Base-by-base conservation (phyloP, 2,113 vertebrate species). In the Daphoenositta chrysoptera region DNA sequence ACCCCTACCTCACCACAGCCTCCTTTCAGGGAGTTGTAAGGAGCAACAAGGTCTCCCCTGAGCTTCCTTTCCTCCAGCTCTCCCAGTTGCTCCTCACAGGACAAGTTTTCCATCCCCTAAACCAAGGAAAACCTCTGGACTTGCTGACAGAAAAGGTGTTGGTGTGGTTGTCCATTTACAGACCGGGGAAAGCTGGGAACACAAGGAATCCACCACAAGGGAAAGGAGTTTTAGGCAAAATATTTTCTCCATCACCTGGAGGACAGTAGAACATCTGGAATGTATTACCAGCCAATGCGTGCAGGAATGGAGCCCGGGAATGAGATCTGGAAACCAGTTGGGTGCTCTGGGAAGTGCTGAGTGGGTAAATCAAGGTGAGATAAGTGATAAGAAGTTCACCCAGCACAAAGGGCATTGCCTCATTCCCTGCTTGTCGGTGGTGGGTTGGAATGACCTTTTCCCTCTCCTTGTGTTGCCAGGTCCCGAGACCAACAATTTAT, bases 241-340 rank as follows among this genome's bases (percentile, higher is more conserved):
- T 57, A 66, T 76, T 79, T 87, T 57, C 45, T 14, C 42, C 53
- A 37, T 76, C 89, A 91, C 81, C 87, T 76, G 51, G 47, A 83
- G 81, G 89, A 95, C 40, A 64, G 51, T 9, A 72, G 92, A 85
- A 93, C 95, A 91, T 87, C 94, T 91, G 93, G 64, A 87, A 91
- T 69, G 11, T 15, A 58, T 88, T 94, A 82, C 39, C 53, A 51
- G 61, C 18, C 42, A 35, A 24, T 86, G 44, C 0, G 5, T 51
- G 45, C 19, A 11, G 75, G 91, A 96, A 77, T 61, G 23, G 50
- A 47, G 33, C 16, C 7, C 15, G 8, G n/a, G 70, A 97, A 83
- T 69, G 75, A 82, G 39, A 33, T 72, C 69, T 93, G 83, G 92
- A 91, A 70, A 72, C 56, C 30, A 44, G 5, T 21, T 75, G 71